Conservation (phyloP, 2,797 vertebrate species). For the Arrhamphus sclerolepis region DNA sequence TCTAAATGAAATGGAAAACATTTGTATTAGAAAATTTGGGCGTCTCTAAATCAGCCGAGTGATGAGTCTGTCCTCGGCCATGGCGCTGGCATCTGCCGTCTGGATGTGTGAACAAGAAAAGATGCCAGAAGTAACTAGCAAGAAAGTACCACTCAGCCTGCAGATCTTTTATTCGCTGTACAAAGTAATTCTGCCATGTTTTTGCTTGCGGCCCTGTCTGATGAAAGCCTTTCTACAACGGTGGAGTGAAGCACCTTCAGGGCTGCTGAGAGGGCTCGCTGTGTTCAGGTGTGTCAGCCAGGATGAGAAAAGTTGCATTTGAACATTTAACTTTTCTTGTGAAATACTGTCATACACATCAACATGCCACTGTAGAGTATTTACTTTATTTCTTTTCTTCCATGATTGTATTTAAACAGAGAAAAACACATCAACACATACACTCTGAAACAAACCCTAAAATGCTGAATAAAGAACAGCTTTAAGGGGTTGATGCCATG, state of each 20-base stretch:
- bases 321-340: background rate
- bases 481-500: too few species aligned
- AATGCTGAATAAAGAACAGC: too few species aligned
- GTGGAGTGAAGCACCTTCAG: constrained; percentile 5
- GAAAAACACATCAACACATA: too few species aligned
- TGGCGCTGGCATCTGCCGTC: constrained; percentile 23
- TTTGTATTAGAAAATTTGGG: constrained; percentile 47
- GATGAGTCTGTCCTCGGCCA: constrained; percentile 23
- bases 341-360: background rate
- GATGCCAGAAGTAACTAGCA: too few species aligned
- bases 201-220: constrained; percentile 3
- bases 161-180: background rate
- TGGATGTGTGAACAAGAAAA: constrained; percentile 12
- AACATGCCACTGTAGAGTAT: background rate
- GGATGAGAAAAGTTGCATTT: constrained; percentile 12
- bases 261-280: constrained; percentile 18
- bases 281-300: constrained; percentile 20
- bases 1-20: constrained; percentile 28
- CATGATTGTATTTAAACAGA: too few species aligned
- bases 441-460: too few species aligned
- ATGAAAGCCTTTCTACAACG: constrained; percentile 19
- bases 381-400: background rate
- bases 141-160: background rate
- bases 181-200: background rate
- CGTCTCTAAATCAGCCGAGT: constrained; percentile 4